These are phyloP conservation scores for Megaustenia siamemsis DNA, from an alignment of 2,888 invertebrate genomes.

Conservation along the genomic window DNA sequence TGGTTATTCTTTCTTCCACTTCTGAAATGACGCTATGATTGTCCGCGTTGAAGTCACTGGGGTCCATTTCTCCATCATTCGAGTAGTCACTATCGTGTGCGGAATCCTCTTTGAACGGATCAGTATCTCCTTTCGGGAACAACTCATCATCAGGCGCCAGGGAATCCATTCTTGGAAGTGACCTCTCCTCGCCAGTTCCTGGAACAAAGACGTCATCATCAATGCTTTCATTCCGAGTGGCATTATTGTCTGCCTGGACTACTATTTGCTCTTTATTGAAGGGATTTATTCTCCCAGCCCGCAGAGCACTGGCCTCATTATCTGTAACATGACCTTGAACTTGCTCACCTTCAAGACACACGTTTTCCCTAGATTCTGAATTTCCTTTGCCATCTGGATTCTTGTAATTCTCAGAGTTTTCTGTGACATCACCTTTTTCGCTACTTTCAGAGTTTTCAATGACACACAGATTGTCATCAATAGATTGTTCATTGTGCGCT, in stretches of 20 bases:
- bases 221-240: neutral
- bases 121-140: neutral
- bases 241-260: neutral
- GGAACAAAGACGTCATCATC: slow-evolving; percentile 31
- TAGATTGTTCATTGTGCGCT: no score
- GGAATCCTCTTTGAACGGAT: neutral
- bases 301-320: neutral
- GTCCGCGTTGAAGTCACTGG: slow-evolving; percentile 38
- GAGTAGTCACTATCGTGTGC: neutral
- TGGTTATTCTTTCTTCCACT: slow-evolving; percentile 40
- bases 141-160: slow-evolving; percentile 22
- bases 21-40: slow-evolving; percentile 33
- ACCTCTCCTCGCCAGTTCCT: neutral
- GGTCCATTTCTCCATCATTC: neutral
- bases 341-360: neutral
- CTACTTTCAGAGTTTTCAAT: neutral
- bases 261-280: neutral
- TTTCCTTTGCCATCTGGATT: neutral
- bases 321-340: neutral
- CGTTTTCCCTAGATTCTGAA: neutral
- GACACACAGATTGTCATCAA: neutral
- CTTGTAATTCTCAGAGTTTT: neutral
- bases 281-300: slow-evolving; percentile 33
- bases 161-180: slow-evolving; percentile 14
- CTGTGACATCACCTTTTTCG: neutral